A percentile compares a stretch with the other conserved stretches of the same genome.
Conservation (phyloP, 2,797 vertebrate species). For the Mormyrus proboscirostris region DNA sequence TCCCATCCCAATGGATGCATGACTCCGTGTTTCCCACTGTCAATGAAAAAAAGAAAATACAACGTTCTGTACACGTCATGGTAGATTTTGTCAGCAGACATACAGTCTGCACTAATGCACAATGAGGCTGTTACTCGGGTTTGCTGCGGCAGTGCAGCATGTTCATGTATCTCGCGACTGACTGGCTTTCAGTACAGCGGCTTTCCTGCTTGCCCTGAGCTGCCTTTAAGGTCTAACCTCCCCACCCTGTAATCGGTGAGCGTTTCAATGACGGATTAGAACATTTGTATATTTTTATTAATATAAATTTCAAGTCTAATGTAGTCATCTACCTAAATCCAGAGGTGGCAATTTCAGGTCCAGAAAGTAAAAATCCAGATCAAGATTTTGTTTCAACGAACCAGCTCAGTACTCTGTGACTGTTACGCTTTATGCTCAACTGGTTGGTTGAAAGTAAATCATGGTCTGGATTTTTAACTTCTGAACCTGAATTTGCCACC, state of each 20-base stretch:
- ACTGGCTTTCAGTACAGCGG: background rate
- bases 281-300: background rate
- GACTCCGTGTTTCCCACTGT: background rate
- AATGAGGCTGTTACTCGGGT: background rate
- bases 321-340: background rate
- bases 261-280: background rate
- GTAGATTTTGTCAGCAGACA: background rate
- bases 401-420: too few relatives aligned
- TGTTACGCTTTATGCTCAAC: too few relatives aligned
- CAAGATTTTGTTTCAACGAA: too few relatives aligned
- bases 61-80: background rate
- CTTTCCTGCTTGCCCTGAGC: too few relatives aligned
- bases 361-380: too few relatives aligned
- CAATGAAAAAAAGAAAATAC: background rate
- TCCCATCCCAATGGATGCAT: background rate
- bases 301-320: background rate
- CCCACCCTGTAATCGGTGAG: background rate
- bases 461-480: too few relatives aligned
- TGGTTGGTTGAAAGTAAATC: too few relatives aligned
- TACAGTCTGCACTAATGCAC: background rate
- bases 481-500: too few relatives aligned
- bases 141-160: background rate
- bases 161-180: too few relatives aligned
- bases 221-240: too few relatives aligned
- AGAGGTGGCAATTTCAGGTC: too few relatives aligned